A percentile compares a stretch with the other conserved stretches of the same genome.
These are phyloP conservation scores for Homarus americanus DNA, from an alignment of 1,140 invertebrate genomes.

Conservation along the genomic window DNA sequence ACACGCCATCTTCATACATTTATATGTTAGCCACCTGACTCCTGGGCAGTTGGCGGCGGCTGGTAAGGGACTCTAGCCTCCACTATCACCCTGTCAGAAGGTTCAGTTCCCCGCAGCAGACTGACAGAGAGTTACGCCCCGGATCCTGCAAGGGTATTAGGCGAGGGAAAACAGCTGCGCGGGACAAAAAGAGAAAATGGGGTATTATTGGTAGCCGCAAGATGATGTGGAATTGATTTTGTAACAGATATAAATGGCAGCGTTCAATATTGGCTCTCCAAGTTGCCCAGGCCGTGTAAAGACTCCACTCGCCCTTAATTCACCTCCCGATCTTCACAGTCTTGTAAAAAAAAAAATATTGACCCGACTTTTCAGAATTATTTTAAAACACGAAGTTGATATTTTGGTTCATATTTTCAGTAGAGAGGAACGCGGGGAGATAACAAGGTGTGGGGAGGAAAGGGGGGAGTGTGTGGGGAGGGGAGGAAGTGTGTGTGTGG, in stretches of 20 bases:
- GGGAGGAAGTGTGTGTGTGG: not conserved
- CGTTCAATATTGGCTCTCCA: not conserved
- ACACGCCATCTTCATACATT: constrained; percentile 73
- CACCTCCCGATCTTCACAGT: not conserved
- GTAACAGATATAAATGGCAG: constrained; percentile 64
- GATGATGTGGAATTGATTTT: constrained; percentile 71
- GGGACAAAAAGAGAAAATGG: constrained; percentile 47
- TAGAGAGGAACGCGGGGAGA: not conserved
- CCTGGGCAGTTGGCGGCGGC: constrained; percentile 19
- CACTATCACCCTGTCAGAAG: no score
- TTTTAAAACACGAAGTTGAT: not conserved
- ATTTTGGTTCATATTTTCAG: not conserved
- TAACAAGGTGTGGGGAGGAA: not conserved
- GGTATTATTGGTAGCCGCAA: constrained; percentile 65
- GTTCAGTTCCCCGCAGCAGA: not conserved
- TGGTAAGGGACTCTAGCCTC: not conserved
- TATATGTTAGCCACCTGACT: constrained; percentile 71
- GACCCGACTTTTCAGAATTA: not conserved
- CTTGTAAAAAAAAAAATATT: not conserved
- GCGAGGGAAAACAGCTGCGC: constrained; percentile 46
- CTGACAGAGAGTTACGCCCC: constrained; percentile 4
- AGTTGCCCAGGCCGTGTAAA: not conserved
- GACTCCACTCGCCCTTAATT: not conserved
- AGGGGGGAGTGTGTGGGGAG: not conserved
- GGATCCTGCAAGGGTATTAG: constrained; percentile 38